Evolutionary conservation across 2,797 vertebrate genomes (phyloP).

Genomic region (Takifugu ocellatus): DNA sequence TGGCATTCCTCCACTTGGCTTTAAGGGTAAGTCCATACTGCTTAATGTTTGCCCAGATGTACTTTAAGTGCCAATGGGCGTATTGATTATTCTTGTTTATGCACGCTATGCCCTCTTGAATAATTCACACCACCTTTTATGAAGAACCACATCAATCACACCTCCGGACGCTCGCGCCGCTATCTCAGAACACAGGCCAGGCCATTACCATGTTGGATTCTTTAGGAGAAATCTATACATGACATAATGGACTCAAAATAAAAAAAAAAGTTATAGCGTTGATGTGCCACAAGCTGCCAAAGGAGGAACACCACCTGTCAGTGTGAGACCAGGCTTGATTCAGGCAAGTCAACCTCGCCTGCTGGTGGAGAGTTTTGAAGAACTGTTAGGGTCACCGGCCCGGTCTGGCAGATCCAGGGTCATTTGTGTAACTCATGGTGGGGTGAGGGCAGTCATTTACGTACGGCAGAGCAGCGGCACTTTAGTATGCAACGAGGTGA

Average conservation of each 20-base stretch:
- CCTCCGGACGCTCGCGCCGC: conserved; percentile 27
- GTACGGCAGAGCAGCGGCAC: conserved; percentile 54
- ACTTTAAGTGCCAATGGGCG: conserved; percentile 47
- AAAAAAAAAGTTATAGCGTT: too few species aligned
- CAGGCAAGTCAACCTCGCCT: too few species aligned
- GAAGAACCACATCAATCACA: conserved; percentile 66
- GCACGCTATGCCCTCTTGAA: conserved; percentile 71
- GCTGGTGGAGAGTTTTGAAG: conserved; percentile 12
- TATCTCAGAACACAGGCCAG: conserved; percentile 20
- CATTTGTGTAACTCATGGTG: conserved; percentile 61
- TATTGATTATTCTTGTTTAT: conserved; percentile 76
- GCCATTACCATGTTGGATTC: conserved; percentile 14
- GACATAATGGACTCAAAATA: too few species aligned
- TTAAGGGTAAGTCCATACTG: conserved; percentile 33
- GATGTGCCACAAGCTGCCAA: too few species aligned
- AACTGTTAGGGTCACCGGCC: conserved; percentile 45
- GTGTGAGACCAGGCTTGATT: too few species aligned
- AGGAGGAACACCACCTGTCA: too few species aligned
- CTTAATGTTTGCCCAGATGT: conserved; percentile 50
- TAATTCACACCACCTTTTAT: conserved; percentile 75
- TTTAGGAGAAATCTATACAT: too few species aligned
- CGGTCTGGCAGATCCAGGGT: conserved; percentile 66
- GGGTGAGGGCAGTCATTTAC: conserved; percentile 54
- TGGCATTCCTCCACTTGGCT: conserved; percentile 34
- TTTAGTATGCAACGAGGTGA: conserved; percentile 74